A percentile compares a stretch with the other conserved stretches of the same genome.
Conservation (phyloP, 1,140 invertebrate genomes). For the Lerema accius region DNA sequence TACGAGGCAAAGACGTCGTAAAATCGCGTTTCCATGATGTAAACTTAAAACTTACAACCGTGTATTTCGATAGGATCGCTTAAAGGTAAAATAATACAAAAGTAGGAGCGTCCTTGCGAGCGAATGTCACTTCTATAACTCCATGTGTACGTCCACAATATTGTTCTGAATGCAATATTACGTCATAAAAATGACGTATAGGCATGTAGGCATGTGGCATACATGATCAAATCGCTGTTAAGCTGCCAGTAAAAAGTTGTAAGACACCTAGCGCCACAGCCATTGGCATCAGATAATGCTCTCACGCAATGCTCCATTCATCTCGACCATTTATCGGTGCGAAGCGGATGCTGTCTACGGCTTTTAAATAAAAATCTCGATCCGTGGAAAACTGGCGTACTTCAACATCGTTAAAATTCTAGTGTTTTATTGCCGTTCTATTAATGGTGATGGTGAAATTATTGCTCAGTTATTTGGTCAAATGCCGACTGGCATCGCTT, state of each 20-base stretch:
- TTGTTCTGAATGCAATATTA: conserved; percentile 59
- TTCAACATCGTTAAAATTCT: conserved; percentile 41
- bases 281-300: conserved; percentile 63
- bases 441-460: conserved; percentile 23
- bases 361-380: conserved; percentile 61
- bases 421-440: conserved; percentile 41
- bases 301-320: conserved; percentile 72
- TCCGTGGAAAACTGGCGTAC: conserved; percentile 55
- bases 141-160: conserved; percentile 24
- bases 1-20: conserved; percentile 7
- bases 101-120: not conserved
- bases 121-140: conserved; percentile 35
- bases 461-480: conserved; percentile 13
- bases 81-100: not conserved
- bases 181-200: conserved; percentile 73
- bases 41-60: conserved; percentile 1
- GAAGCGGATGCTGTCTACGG: conserved; percentile 64
- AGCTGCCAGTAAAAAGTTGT: conserved; percentile 59
- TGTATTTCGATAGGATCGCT: conserved; percentile 2
- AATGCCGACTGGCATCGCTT: conserved; percentile 11
- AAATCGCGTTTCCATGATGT: not conserved
- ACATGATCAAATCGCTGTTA: conserved; percentile 49
- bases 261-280: conserved; percentile 48
- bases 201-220: conserved; percentile 57
- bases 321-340: conserved; percentile 61